These are phyloP conservation scores for Daphoenositta chrysoptera DNA, from an alignment of 2,113 vertebrate species.

Conservation along the genomic window DNA sequence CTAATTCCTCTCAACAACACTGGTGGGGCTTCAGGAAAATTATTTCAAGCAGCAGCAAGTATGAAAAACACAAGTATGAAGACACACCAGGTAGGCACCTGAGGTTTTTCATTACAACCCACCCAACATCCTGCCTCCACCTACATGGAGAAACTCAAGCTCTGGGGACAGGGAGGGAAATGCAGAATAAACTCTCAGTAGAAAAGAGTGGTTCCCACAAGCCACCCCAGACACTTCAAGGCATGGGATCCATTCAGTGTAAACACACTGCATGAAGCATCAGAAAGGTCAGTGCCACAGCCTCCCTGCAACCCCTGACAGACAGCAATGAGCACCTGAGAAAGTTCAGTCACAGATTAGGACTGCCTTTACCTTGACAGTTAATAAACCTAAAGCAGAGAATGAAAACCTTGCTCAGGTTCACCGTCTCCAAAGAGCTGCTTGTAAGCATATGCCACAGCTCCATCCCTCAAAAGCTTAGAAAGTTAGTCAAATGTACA, in stretches of 20 bases:
- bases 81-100: not conserved
- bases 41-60: not conserved
- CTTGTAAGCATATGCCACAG: not conserved
- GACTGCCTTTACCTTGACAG: not conserved
- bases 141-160: not conserved
- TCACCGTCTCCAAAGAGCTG: not conserved
- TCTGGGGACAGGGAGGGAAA: not conserved
- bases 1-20: not conserved
- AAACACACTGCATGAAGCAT: rapidly evolving
- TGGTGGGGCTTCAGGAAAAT: not conserved
- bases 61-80: not conserved
- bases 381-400: not conserved
- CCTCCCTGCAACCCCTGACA: not conserved
- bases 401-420: not conserved
- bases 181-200: not conserved
- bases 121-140: not conserved
- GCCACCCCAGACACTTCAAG: rapidly evolving
- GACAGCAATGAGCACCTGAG: not conserved
- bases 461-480: not conserved
- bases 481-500: not conserved
- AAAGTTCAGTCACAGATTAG: not conserved
- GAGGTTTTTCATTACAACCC: not conserved
- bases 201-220: not conserved
- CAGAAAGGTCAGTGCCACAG: not conserved
- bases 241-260: not conserved